Base-by-base conservation (phyloP, 2,888 invertebrate species). In the Pseudoips prasinana region DNA sequence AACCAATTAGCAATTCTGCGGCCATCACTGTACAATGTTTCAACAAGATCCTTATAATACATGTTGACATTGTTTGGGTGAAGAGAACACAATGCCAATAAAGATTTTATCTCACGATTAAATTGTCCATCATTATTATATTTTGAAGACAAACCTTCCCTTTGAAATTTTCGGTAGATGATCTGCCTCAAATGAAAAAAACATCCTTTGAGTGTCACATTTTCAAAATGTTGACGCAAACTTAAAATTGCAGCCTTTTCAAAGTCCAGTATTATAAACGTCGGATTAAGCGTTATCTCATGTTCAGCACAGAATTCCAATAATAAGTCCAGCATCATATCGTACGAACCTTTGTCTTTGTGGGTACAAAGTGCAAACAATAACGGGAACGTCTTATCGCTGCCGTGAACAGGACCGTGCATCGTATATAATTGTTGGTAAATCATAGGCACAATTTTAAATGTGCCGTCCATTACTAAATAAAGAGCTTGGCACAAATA, bases 151-250 rank as follows among this genome's bases (percentile, higher is more conserved):
- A 8, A 24, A 3, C 41, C 41, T n/a, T 37, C 28, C 10, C 18
- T 29, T 29, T 35, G 35, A 5, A 43, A 8, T 32, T 39, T 43
- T 8, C 35, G 25, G 25, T 39, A 33, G 5, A 44, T 23, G 19
- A 40, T 37, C 18, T 39, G 44, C 11, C 44, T 20, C 10, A 44
- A 25, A 31, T 44, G 44, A 26, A 44, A 44, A 44, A 31, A 44
- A 28, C 37, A 45, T 6, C 35, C 39, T 29, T 39, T 39, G 8
- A 33, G 7, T 3, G 18, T 43, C 1, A 39, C 30, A 17, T 24
- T 7, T 19, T 39, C 30, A 24, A 44, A 43, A 30, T 39, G 24
- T 36, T 36, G 33, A 10, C 33, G 30, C 1, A 32, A 6, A 29
- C 38, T 34, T 38, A 38, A 25, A 22, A 7, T 24, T 11, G 38